Base-by-base conservation (phyloP, 2,888 invertebrate species). In the Tetranychus piercei region DNA sequence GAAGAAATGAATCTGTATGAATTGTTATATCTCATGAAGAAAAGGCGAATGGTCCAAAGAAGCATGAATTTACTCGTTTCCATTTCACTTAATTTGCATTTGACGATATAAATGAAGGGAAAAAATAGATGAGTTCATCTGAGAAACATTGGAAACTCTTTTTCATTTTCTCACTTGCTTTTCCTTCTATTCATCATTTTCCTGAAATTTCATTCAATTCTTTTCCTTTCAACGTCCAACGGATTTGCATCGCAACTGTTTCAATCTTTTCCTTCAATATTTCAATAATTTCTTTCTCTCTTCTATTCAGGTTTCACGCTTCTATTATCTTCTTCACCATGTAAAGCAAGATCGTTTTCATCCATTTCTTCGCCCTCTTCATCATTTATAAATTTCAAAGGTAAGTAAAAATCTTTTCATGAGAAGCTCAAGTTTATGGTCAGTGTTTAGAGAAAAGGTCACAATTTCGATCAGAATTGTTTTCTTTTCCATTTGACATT, bases 61-160 rank as follows among this genome's bases (percentile, higher is more conserved):
- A 55, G 55, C 11, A 55, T 55, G 55, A 55, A 55, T 55, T 15
- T 15, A 55, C 55, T 55, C 15, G 55, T 55, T 55, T 55, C 55
- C 55, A 55, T 55, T 55, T 55, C 55, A 55, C 55, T 55, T 55
- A 55, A 55, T 55, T 55, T 55, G 55, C 55, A 55, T 55, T 55
- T 55, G 55, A 15, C 15, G 55, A 55, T 15, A 55, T 34, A 34
- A 34, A 34, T 34, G 34, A 34, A 34, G 34, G 34, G 34, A 34
- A 34, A 34, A 34, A 34, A 34, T 34, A 34, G 34, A 34, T 34
- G 34, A 34, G 34, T 34, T 34, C 5, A 34, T 34, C 34, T 34
- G 15, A 55, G 55, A 55, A 55, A 55, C 55, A 55, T 34, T 34
- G 34, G 34, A 34, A 34, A 34, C 34, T 34, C 34, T 34, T 34